Base-by-base conservation (phyloP, 2,113 vertebrate genomes). In the Cacatua alba region DNA sequence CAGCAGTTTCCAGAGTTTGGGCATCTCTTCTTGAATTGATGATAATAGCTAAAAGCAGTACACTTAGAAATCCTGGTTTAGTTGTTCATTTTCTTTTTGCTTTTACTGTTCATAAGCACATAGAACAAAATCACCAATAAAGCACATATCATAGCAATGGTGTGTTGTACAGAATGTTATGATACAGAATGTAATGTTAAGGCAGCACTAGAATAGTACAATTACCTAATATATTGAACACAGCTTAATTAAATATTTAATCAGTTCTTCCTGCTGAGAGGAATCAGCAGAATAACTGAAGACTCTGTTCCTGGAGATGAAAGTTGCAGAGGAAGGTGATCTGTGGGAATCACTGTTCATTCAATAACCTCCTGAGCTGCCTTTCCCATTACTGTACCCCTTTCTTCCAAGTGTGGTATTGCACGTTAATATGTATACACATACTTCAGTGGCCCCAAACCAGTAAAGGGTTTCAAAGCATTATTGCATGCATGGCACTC, bases 211-310 rank as follows among this genome's bases (percentile, higher is more conserved):
- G 83, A 97, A 69, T 49, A 76, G 53, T 88, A 94, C 70, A 79
- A 82, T 96, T 87, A 46, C 28, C 87, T 94, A 80, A 94, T 65
- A 74, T 63, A 95, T 80, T 72, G 85, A 95, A 53, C 53, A 46
- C 53, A 59, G 53, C 87, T 74, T 91, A 96, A 94, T 94, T 91
- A 94, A 96, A 95, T 95, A 96, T 95, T 87, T 87, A 95, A 85
- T 91, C 77, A 44, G 41, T 94, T 94, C 94, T 53, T 85, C 74
- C 70, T 18, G 1, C 70, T 52, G 78, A 82, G 78, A 72, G 70
- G 86, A 91, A 85, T 94, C 95, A 92, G 89, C 84, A 89, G 86
- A 92, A 85, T 90, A 76, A 91, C 62, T 89, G 79, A 91, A 8
- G 9, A 82, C 70, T 37, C 11, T 76, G 46, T 77, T 94, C 20